Base-by-base conservation (phyloP, 2,888 invertebrate species). In the Acanthosepion esculentum region DNA sequence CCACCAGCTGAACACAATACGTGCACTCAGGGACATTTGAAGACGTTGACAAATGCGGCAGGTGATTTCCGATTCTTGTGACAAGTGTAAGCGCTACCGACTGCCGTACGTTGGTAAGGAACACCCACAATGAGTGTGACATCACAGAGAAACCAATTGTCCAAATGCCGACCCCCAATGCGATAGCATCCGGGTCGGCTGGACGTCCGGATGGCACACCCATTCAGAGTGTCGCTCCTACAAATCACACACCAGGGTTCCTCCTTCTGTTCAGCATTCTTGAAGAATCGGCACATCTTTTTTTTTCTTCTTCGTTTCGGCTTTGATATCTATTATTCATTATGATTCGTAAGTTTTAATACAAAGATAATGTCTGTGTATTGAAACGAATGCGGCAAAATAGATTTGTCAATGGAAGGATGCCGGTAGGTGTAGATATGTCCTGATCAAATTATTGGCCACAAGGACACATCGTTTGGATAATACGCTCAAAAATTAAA, bases 21-120 rank as follows among this genome's bases (percentile, higher is more conserved):
- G n/a, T 78, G 78, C 78, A 78, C 78, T 78, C 78, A 78, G 78
- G n/a, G 78, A 78, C 78, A 78, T 78, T 78, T 78, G 78, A 78
- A 78, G n/a, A n/a, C n/a, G 78, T n/a, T 33, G 78, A 78, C n/a
- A 33, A 33, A 78, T n/a, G n/a, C n/a, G n/a, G 33, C n/a, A 78
- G 78, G 78, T 78, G 78, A 78, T 33, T 78, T 78, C 78, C 78
- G 78, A 18, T 78, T 78, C 78, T 33, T n/a, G n/a, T 78, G 78
- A 78, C 78, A 78, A n/a, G n/a, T 4, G 78, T 78, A 78, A 78
- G 78, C 78, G 78, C n/a, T 78, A 33, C 78, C 78, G 78, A 78
- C 78, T 78, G 78, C 15, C 33, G 33, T n/a, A 78, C 15, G n/a
- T 78, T 78, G 78, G n/a, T 15, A n/a, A 78, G 33, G 78, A 78